A percentile compares a stretch with the other conserved stretches of the same genome.
Evolutionary conservation across 2,888 invertebrate genomes (phyloP).

Genomic region (Pollenia amentaria): DNA sequence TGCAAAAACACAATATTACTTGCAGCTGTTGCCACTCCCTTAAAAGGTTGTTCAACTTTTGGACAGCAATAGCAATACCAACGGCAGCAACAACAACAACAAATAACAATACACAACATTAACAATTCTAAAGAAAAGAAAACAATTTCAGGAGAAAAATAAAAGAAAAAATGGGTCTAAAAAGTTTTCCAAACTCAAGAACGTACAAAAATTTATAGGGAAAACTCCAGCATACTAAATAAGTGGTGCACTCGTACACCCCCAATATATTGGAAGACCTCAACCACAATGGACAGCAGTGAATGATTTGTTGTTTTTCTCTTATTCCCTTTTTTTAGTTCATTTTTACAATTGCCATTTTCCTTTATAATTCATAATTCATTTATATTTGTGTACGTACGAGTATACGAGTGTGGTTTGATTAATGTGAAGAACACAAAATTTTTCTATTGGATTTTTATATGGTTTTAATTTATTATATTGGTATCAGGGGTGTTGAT

Average conservation of each 20-base stretch:
- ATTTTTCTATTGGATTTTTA: too few species aligned
- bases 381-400: slow-evolving; percentile 28
- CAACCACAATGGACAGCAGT: slow-evolving; percentile 53
- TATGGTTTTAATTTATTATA: too few species aligned
- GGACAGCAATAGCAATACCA: slow-evolving; percentile 20
- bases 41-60: slow-evolving; percentile 72
- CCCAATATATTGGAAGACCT: slow-evolving; percentile 37
- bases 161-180: slow-evolving; percentile 68
- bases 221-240: slow-evolving; percentile 8
- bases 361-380: slow-evolving; percentile 62
- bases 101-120: neutral
- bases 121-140: slow-evolving; percentile 48
- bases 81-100: neutral
- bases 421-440: neutral
- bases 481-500: too few species aligned
- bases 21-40: slow-evolving; percentile 74
- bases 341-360: slow-evolving; percentile 58
- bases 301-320: slow-evolving; percentile 51
- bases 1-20: slow-evolving; percentile 67
- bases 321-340: slow-evolving; percentile 6
- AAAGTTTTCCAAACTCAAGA: slow-evolving; percentile 17
- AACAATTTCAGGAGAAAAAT: slow-evolving; percentile 26
- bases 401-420: neutral
- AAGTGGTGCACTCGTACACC: neutral
- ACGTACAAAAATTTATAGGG: slow-evolving; percentile 5